phyloP scores from a whole-genome alignment of 2,113 vertebrate species.

The Lepidothrix coronata region DNA sequence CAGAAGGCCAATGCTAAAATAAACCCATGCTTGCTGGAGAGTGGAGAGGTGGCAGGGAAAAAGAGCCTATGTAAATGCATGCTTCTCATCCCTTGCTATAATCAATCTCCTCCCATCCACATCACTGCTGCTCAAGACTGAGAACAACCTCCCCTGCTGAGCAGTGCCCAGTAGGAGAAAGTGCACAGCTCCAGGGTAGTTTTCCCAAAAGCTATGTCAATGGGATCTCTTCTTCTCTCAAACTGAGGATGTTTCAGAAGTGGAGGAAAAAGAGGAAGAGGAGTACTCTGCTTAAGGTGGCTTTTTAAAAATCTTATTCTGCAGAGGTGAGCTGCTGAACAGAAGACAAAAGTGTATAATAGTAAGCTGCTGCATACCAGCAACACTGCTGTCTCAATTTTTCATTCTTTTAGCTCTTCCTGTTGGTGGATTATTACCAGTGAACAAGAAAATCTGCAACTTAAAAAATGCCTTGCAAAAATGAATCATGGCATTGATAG shows the following conservation, averaged over 20 bases:
- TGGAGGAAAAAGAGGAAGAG: not conserved
- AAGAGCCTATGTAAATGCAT: not conserved
- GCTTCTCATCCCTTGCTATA: not conserved
- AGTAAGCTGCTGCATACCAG: not conserved
- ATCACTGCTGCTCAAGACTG: not conserved
- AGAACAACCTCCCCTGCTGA: not conserved
- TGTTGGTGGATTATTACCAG: not conserved
- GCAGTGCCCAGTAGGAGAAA: conserved; percentile 35
- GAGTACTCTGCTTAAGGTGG: not conserved
- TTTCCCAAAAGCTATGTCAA: not conserved
- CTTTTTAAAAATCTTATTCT: not conserved
- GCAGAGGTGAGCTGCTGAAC: not conserved
- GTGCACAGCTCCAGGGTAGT: not conserved
- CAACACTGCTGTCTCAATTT: not conserved
- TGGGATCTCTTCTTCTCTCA: not conserved
- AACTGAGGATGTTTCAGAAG: not conserved
- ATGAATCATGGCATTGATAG: not conserved
- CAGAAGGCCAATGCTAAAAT: conserved; percentile 70
- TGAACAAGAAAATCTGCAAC: not conserved
- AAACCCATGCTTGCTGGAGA: not conserved
- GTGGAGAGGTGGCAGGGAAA: not conserved
- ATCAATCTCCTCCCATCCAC: not conserved
- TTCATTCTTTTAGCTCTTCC: not conserved
- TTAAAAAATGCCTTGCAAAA: not conserved
- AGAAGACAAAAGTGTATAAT: not conserved